These are phyloP conservation scores for Chromobotia macracanthus DNA, from an alignment of 2,797 vertebrate genomes.

Conservation along the genomic window DNA sequence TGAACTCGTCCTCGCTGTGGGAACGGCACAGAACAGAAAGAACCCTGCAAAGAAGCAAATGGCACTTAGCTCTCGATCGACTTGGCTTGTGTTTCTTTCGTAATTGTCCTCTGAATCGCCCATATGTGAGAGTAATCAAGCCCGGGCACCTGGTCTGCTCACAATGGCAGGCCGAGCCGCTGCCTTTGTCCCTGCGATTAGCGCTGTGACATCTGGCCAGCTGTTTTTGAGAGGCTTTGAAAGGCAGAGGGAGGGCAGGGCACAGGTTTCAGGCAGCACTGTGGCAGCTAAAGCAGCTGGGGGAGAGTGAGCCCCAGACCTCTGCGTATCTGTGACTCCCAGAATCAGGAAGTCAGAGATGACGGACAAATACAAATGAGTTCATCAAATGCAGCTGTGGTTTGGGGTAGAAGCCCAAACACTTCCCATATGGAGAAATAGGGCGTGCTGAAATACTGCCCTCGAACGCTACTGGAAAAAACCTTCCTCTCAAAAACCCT, in stretches of 20 bases:
- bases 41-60: conserved; percentile 33
- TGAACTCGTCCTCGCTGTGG: not conserved
- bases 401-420: conserved; percentile 5
- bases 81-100: conserved; percentile 45
- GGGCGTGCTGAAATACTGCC: conserved; percentile 20
- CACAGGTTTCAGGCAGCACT: conserved; percentile 46
- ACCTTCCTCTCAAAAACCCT: conserved; percentile 54
- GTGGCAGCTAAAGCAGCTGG: conserved; percentile 38
- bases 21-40: not conserved
- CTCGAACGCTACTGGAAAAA: conserved; percentile 27
- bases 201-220: conserved; percentile 64
- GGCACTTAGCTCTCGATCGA: conserved; percentile 28
- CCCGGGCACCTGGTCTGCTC: conserved; percentile 51
- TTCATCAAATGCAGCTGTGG: conserved; percentile 65
- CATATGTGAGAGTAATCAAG: conserved; percentile 39
- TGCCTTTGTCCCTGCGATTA: conserved; percentile 63
- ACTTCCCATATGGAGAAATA: conserved; percentile 10
- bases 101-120: conserved; percentile 43
- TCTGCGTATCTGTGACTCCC: conserved; percentile 64
- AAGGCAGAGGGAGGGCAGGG: conserved; percentile 59
- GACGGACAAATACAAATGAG: conserved; percentile 72
- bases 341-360: conserved; percentile 64
- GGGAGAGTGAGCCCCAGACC: conserved; percentile 56
- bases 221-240: conserved; percentile 58
- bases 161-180: conserved; percentile 32